Base-by-base conservation (phyloP, 2,113 vertebrate genomes). In the Microtus montanus region DNA sequence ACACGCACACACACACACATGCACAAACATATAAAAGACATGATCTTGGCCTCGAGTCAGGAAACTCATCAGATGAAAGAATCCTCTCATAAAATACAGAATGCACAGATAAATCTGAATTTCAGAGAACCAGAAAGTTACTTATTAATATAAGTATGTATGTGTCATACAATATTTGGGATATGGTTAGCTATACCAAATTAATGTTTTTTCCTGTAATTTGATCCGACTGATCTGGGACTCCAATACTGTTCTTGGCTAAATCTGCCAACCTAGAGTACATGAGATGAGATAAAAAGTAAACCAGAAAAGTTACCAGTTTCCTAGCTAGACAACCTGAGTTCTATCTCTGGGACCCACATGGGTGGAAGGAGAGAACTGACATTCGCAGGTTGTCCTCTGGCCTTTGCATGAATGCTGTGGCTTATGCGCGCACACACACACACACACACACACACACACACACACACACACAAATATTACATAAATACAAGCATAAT, bases 171-270 rank as follows among this genome's bases (percentile, higher is more conserved):
- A 41, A 61, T 58, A 84, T 70, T 87, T 83, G 92, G 13, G 58
- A 85, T 12, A 84, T 38, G 71, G 52, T 35, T 80, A 49, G 19
- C 22, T 58, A 58, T 54, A 80, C 19, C 19, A 35, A 80, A 58
- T 58, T 54, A 54, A 54, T 58, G 78, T 1, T 19, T 73, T 19
- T 77, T n/a, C 13, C 49, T 58, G 77, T 47, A 75, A 26, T 61
- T 91, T 91, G 70, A 84, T 66, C 64, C 95, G 49, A 75, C 33
- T 47, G 61, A 86, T 73, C 47, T 71, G 87, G 47, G 19, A n/a
- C 61, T 30, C 22, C 5, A 84, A 2, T 80, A 71, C n/a, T 58
- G 93, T 87, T 79, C 54, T n/a, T 93, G 87, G 47, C 74, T 75
- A 58, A 52, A 35, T 75, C 70, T 84, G 41, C 33, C 58, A 52